Evolutionary conservation across 2,888 invertebrate species (phyloP).

Genomic region (Agrochola lota): DNA sequence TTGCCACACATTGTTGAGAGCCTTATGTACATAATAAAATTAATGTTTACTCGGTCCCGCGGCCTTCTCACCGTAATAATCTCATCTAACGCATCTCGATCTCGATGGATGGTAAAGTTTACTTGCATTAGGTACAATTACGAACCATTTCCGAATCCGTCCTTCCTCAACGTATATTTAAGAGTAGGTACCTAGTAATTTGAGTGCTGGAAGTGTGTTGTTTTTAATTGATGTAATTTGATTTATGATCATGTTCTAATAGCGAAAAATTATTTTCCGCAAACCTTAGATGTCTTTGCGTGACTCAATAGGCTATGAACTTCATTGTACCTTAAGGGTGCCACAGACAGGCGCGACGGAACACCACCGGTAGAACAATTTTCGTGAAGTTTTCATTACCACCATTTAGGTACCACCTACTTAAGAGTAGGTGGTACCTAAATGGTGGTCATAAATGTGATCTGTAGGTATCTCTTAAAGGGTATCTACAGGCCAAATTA

Average conservation of each 20-base stretch:
- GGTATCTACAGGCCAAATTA: not conserved
- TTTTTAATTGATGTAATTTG: constrained; percentile 43
- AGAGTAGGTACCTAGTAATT: constrained; percentile 27
- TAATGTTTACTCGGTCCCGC: constrained; percentile 74
- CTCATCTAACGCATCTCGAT: constrained; percentile 65
- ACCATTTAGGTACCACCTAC: no score
- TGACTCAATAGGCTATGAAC: not conserved
- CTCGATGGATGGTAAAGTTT: constrained; percentile 48
- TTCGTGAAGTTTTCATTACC: no score
- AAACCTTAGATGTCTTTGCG: not conserved
- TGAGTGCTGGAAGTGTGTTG: constrained; percentile 23
- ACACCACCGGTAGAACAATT: no score
- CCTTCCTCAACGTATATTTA: constrained; percentile 55
- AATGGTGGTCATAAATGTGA: not conserved
- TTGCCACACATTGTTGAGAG: constrained; percentile 67
- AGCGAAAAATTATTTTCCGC: not conserved
- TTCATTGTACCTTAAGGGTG: not conserved
- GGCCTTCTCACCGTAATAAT: constrained; percentile 74
- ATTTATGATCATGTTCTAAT: constrained; percentile 30
- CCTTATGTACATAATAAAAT: constrained; percentile 69
- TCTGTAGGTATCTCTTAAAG: not conserved
- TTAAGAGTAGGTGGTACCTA: no score
- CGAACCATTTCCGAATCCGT: constrained; percentile 57
- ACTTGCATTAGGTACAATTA: constrained; percentile 47
- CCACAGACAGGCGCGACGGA: no score